Evolutionary conservation across 2,888 invertebrate genomes (phyloP), one percentile per base, ranked within the genome.

Genomic region (Mythimna impura): DNA sequence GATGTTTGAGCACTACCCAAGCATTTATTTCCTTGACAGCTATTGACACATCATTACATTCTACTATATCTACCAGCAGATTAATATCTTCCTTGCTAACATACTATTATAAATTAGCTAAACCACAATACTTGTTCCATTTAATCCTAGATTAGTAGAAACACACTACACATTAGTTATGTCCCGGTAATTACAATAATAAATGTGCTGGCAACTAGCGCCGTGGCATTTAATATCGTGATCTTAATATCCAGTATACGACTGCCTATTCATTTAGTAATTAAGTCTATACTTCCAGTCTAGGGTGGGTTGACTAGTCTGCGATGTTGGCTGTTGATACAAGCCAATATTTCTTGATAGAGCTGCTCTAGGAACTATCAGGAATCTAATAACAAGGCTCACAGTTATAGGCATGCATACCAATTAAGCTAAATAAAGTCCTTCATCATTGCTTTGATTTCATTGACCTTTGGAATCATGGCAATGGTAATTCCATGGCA

Each of bases 141-240:
- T 81, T 62, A 67, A 78, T 62, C 79, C 64, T 61, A 64, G 73
- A 82, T 73, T 80, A 82, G 79, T 52, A 63, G 58, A 65, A 78
- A 60, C 65, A 70, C 57, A 55, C 64, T 40, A 12, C 66, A 43
- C 58, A 80, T 80, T 78, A 78, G 66, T 80, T 73, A 73, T 50
- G 65, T 70, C 55, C 20, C 55, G 17, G 79, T 78, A 78, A 82
- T 80, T 78, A 82, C 74, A 58, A 70, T 80, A 60, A 73, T 82
- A 62, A 80, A 78, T 70, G 79, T 43, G n/a, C 79, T 73, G 67
- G 74, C 70, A 78, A 62, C 79, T 70, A 73, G n/a, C 1, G 47
- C 50, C 8, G 64, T 73, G 79, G 66, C 65, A 70, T 82, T 78
- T 73, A 78, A 82, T 82, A 70, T 66, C 69, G 50, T 52, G 63